phyloP scores from a whole-genome alignment of 2,888 invertebrate species.

The Meiosimyza decipiens region DNA sequence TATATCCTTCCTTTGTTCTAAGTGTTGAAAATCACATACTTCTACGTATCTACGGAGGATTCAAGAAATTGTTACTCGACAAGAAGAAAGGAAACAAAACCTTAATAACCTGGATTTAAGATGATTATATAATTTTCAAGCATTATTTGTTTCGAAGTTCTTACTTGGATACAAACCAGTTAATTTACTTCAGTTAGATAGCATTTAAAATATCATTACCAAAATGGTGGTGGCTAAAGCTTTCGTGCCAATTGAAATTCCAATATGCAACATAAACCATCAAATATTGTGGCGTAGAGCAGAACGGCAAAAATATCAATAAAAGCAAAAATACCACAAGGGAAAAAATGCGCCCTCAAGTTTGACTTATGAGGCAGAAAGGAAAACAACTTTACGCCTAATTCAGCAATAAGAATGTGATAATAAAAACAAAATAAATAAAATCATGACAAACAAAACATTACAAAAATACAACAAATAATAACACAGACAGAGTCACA shows the following conservation, averaged over 20 bases:
- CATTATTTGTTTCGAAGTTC: too few relatives aligned
- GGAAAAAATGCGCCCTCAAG: slow-evolving; percentile 44
- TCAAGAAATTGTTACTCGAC: too few relatives aligned
- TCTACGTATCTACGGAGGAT: too few relatives aligned
- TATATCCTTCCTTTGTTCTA: too few relatives aligned
- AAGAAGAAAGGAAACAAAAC: too few relatives aligned
- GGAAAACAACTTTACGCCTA: slow-evolving; percentile 55
- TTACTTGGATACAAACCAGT: background rate
- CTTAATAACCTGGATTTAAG: too few relatives aligned
- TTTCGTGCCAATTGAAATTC: too few relatives aligned
- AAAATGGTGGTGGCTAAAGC: too few relatives aligned
- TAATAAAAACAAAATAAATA: slow-evolving; percentile 17
- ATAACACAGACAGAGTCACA: background rate
- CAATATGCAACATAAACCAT: too few relatives aligned
- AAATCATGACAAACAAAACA: slow-evolving; percentile 20
- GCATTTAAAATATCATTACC: background rate
- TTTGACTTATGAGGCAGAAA: slow-evolving; percentile 62
- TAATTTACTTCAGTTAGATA: background rate
- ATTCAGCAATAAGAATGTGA: slow-evolving; percentile 46
- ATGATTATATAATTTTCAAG: too few relatives aligned
- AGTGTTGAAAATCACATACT: too few relatives aligned
- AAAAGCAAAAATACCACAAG: background rate
- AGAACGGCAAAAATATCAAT: slow-evolving; percentile 1
- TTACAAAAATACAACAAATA: slow-evolving; percentile 16
- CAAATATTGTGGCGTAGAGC: too few relatives aligned